Evolutionary conservation across 2,113 vertebrate genomes (phyloP).

Genomic region (Gallinago undulata): DNA sequence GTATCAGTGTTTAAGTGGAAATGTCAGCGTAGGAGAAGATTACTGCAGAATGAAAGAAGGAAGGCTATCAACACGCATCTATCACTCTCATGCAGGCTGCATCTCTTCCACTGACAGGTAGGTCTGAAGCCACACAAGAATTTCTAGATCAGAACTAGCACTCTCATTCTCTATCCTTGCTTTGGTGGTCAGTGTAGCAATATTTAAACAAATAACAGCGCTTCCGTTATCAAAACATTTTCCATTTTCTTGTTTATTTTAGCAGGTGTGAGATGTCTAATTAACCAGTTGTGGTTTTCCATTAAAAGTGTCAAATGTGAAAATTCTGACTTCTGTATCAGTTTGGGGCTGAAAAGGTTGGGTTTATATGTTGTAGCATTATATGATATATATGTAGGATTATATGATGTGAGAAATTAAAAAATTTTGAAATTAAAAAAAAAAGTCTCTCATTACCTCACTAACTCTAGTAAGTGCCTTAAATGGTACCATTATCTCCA

Average conservation of each 20-base stretch:
- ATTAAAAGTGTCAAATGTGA: neutral
- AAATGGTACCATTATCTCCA: neutral
- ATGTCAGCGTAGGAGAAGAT: neutral
- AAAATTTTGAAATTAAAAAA: no score
- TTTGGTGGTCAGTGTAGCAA: neutral
- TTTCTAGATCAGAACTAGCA: neutral
- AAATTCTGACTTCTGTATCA: neutral
- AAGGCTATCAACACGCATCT: neutral
- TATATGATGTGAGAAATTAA: neutral
- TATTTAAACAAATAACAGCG: neutral
- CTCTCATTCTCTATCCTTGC: neutral
- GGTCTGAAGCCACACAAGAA: neutral
- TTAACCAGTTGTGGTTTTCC: neutral
- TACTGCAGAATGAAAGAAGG: neutral
- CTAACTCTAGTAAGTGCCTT: neutral
- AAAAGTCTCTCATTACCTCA: neutral
- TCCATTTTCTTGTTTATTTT: neutral
- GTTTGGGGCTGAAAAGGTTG: neutral
- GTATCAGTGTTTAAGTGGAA: neutral
- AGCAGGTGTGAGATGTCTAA: neutral
- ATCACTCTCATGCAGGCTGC: fast-evolving
- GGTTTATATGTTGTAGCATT: neutral
- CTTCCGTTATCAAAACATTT: neutral
- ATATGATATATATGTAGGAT: neutral
- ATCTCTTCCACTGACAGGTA: fast-evolving